Percentiles rank a stretch among this genome's conserved stretches.
Evolutionary conservation across 1,140 invertebrate species (phyloP).

Genomic region (Planococcus citri): DNA sequence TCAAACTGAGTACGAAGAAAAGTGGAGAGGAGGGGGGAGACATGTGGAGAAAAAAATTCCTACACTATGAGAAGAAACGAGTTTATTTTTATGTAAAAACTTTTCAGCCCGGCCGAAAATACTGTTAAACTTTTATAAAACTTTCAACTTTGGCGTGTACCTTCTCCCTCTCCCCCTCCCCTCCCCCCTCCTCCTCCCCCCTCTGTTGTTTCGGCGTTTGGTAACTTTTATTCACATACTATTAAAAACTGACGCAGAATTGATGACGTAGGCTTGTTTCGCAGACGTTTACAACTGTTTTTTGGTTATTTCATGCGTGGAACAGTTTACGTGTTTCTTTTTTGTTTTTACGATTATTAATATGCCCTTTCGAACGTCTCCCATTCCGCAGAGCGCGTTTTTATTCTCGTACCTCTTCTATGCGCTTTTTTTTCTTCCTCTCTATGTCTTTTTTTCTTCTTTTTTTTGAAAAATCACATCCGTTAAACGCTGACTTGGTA

Average conservation of each 20-base stretch:
- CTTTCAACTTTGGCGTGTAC: not conserved
- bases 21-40: too few species aligned
- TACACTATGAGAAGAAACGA: not conserved
- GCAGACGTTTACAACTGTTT: slow-evolving; percentile 13
- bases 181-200: too few species aligned
- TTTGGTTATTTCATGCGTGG: slow-evolving; percentile 18
- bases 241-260: slow-evolving; percentile 14
- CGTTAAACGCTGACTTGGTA: not conserved
- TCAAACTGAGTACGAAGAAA: too few species aligned
- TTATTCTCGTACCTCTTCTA: too few species aligned
- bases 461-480: not conserved
- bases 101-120: slow-evolving; percentile 1
- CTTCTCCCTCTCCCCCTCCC: too few species aligned
- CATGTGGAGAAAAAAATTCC: too few species aligned
- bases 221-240: slow-evolving; percentile 11
- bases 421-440: too few species aligned
- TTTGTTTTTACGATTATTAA: slow-evolving; percentile 11
- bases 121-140: slow-evolving; percentile 4
- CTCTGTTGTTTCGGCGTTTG: not conserved
- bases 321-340: slow-evolving; percentile 9
- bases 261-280: slow-evolving; percentile 16
- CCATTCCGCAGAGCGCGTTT: too few species aligned
- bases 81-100: slow-evolving; percentile 20
- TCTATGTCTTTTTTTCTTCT: too few species aligned
- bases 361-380: not conserved